These are phyloP conservation scores for Pseudotriccus pelzelni DNA, from an alignment of 2,797 vertebrate genomes.

Conservation along the genomic window DNA sequence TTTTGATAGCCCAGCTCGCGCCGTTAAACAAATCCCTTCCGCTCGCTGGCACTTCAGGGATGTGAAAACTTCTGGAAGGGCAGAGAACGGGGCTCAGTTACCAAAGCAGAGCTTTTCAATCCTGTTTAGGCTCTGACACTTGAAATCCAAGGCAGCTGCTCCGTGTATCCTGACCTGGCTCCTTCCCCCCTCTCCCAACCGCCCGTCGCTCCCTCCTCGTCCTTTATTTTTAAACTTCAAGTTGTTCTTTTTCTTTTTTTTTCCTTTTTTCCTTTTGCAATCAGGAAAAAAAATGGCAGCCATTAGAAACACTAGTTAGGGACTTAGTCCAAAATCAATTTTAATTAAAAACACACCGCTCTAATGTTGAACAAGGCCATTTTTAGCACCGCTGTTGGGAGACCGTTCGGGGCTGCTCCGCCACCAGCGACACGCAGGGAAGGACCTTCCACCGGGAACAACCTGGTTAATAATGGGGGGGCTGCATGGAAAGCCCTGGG, in stretches of 20 bases:
- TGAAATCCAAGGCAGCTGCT: not conserved
- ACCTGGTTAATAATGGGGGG: not conserved
- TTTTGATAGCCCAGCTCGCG: not conserved
- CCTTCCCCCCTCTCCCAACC: not conserved
- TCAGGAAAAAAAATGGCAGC: conserved; percentile 39
- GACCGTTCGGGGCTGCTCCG: not conserved
- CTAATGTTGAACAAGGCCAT: conserved; percentile 26
- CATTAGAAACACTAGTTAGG: conserved; percentile 58
- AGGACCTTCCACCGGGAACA: not conserved
- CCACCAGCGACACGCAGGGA: not conserved
- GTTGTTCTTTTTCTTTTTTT: not conserved
- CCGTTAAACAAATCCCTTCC: not conserved
- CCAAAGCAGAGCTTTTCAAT: not conserved
- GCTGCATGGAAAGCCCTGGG: not conserved
- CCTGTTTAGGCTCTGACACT: not conserved
- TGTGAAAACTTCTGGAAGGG: not conserved
- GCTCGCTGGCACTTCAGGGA: not conserved
- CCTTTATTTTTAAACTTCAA: conserved; percentile 19
- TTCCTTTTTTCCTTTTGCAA: not conserved
- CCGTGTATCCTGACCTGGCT: not conserved
- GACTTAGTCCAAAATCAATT: conserved; percentile 75
- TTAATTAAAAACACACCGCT: conserved; percentile 71
- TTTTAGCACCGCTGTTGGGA: conserved; percentile 37
- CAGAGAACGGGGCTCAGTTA: not conserved
- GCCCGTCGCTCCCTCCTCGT: not conserved